phyloP scores from a whole-genome alignment of 1,140 invertebrate genomes.

The Matsumurasca onukii region DNA sequence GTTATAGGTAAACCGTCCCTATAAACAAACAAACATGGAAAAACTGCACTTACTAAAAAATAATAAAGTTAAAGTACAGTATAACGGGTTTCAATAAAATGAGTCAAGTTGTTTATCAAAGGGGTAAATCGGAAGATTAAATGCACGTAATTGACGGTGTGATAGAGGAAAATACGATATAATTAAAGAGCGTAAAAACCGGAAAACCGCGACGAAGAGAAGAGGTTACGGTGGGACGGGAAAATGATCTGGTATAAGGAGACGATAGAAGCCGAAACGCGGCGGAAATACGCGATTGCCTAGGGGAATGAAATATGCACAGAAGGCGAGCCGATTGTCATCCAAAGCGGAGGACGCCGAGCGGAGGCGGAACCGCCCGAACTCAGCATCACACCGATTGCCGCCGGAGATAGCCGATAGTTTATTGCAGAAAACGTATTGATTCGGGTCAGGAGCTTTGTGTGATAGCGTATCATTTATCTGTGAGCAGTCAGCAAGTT shows the following conservation, averaged over 20 bases:
- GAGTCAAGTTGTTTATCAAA: no score
- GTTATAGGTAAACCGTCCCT: no score
- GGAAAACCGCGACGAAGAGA: not conserved
- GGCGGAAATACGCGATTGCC: not conserved
- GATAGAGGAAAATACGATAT: conserved; percentile 2
- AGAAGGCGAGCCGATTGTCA: not conserved
- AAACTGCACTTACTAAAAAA: no score
- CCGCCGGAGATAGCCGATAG: not conserved
- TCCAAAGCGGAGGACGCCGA: no score
- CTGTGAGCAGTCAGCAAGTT: no score
- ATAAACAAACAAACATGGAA: no score
- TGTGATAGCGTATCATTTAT: not conserved
- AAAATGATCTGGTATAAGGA: not conserved
- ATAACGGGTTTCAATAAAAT: not conserved
- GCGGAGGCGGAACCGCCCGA: not conserved
- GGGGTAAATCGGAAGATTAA: conserved; percentile 11
- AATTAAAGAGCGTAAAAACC: conserved; percentile 21
- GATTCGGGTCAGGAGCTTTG: not conserved
- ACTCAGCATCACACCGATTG: no score
- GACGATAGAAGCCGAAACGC: not conserved
- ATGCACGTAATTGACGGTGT: conserved; percentile 5
- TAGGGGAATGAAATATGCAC: not conserved
- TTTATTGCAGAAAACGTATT: not conserved
- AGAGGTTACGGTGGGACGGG: no score
- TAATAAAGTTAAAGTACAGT: not conserved